Evolutionary conservation across 1,140 invertebrate species (phyloP), one percentile per base, ranked within the genome.

Genomic region (Mercenaria mercenaria): DNA sequence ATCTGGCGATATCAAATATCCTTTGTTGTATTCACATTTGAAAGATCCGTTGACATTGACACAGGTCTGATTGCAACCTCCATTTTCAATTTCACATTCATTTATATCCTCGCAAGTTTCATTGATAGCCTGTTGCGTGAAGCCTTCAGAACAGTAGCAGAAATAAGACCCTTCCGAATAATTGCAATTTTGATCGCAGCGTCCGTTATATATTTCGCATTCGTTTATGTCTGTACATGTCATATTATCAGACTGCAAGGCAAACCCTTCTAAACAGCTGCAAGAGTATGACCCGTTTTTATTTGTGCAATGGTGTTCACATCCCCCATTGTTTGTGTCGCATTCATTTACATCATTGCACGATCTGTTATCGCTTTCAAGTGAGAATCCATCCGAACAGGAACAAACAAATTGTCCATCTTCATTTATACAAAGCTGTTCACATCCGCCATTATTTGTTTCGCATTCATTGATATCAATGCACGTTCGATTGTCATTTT

Each of bases 51-150:
- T 43, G 20, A 10, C 23, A n/a, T 23, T 61, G 59, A 6, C 6
- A 61, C 29, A 23, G 8, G 26, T n/a, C 6, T 20, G 37, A 18
- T 83, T 56, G 74, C 88, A 90, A 13, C 41, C 80, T 59, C 81
- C 29, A 15, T 67, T 80, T 0, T 11, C 34, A 18, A 56, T 74
- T 29, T n/a, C 10, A 79, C 91, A 92, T 82, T 90, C 91, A 84
- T 91, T 29, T 39, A 84, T 72, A 23, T 72, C 67, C 29, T 29
- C 8, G 26, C 20, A 64, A 8, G n/a, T 8, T 10, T 6, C 59
- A 61, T n/a, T 61, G 23, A 11, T 8, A 61, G 6, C 23, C 20
- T 10, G 59, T n/a, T 11, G 23, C 43, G 43, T 8, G 23, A 10
- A 61, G 23, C 59, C 59, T n/a, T 61, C 23, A 61, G 8, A 23